Percentiles rank a stretch among this genome's conserved stretches.
Evolutionary conservation across 2,113 vertebrate genomes (phyloP).

Genomic region (Corythornis cristatus): DNA sequence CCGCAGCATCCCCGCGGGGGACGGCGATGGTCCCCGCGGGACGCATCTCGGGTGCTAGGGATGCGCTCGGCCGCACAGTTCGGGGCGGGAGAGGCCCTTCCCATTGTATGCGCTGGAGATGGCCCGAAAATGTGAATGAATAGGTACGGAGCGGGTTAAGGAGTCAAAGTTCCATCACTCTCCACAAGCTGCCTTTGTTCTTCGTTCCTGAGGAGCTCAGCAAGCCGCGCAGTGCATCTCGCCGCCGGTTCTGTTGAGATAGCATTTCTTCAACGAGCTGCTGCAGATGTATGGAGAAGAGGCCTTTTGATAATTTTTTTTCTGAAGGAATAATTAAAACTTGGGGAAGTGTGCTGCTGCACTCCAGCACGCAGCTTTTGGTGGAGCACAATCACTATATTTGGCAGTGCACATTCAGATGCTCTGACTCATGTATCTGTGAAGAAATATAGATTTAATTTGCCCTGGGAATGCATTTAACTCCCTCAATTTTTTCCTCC

Average conservation of each 20-base stretch:
- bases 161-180: fast-evolving
- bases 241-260: fast-evolving
- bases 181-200: fast-evolving
- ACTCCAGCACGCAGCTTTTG: not conserved
- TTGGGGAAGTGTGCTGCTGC: not conserved
- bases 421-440: conserved; percentile 38
- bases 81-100: not conserved
- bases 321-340: not conserved
- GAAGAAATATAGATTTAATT: conserved; percentile 48
- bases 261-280: not conserved
- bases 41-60: not conserved
- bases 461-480: conserved; percentile 10
- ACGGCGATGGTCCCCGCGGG: too few relatives aligned
- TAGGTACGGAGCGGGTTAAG: fast-evolving
- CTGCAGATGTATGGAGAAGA: not conserved
- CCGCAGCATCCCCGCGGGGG: not conserved
- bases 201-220: fast-evolving
- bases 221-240: fast-evolving
- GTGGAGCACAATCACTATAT: not conserved
- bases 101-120: fast-evolving
- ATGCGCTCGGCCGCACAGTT: not conserved
- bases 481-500: conserved; percentile 1
- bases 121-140: fast-evolving
- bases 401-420: not conserved
- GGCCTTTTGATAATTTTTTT: not conserved